Evolutionary conservation across 2,113 vertebrate species (phyloP).

Genomic region (Falco punctatus): DNA sequence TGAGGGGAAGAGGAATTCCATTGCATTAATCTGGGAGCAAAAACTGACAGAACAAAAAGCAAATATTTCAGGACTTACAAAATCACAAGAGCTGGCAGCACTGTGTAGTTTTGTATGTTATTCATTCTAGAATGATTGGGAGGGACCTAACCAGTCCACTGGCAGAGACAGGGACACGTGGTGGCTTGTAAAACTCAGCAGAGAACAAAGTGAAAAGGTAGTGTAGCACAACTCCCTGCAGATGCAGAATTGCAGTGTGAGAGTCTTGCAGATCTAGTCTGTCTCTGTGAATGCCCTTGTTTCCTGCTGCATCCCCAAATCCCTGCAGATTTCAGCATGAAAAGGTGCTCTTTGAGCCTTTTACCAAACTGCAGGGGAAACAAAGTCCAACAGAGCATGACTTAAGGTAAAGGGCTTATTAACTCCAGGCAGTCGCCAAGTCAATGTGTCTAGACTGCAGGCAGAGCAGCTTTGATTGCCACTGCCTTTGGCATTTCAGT

Average conservation of each 20-base stretch:
- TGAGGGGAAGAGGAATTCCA: background rate
- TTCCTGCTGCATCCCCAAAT: background rate
- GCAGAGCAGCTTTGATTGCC: slow-evolving; percentile 8
- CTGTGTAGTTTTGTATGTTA: background rate
- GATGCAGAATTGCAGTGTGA: background rate
- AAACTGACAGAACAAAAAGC: background rate
- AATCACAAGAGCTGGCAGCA: background rate
- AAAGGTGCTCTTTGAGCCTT: background rate
- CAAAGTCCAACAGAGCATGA: background rate
- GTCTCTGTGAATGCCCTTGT: background rate
- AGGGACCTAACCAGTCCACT: background rate
- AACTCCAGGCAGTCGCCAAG: background rate
- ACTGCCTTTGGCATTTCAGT: slow-evolving; percentile 14
- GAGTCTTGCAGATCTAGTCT: background rate
- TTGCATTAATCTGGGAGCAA: background rate
- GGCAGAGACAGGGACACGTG: background rate
- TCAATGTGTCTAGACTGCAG: background rate
- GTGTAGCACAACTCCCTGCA: background rate
- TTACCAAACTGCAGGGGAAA: background rate
- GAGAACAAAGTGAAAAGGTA: background rate
- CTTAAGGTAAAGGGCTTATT: background rate
- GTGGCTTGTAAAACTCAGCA: background rate
- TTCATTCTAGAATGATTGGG: background rate
- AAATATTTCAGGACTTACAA: background rate
- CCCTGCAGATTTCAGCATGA: background rate